Evolutionary conservation across 2,113 vertebrate genomes (phyloP).

Genomic region (Bufo gargarizans): DNA sequence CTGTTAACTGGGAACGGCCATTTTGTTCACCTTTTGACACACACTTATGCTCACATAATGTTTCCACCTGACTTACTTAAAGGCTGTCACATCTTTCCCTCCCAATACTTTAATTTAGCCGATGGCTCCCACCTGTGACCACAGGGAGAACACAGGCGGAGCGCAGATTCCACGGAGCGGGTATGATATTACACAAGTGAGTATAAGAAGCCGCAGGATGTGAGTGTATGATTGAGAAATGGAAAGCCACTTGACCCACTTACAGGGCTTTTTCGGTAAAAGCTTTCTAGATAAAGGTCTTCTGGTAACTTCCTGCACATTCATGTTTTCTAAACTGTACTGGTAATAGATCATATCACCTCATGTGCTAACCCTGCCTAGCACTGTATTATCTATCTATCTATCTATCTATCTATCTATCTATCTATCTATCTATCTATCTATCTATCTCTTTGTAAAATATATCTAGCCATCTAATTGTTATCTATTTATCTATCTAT

Average conservation of each 20-base stretch:
- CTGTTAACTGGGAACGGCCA: background rate
- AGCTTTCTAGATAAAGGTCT: conserved; percentile 12
- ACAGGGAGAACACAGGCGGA: background rate
- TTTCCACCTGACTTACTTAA: background rate
- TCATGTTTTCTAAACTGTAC: background rate
- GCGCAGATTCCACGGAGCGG: background rate
- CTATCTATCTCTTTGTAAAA: background rate
- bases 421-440: background rate
- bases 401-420: background rate
- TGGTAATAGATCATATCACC: background rate
- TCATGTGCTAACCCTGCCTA: background rate
- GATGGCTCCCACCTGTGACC: conserved; percentile 9
- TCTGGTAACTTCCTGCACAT: conserved; percentile 43
- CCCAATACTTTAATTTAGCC: background rate
- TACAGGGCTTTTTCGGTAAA: conserved; percentile 37
- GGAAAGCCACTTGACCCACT: conserved; percentile 43
- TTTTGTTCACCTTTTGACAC: background rate
- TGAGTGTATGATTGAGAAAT: conserved; percentile 27
- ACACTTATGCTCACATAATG: background rate
- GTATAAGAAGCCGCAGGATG: background rate
- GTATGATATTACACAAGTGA: background rate
- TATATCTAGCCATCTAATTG: too few relatives aligned
- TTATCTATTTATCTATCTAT: too few relatives aligned
- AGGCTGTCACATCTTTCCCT: background rate
- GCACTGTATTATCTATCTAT: background rate